Conservation (phyloP, 2,113 vertebrate genomes). For the Petromus typicus region DNA sequence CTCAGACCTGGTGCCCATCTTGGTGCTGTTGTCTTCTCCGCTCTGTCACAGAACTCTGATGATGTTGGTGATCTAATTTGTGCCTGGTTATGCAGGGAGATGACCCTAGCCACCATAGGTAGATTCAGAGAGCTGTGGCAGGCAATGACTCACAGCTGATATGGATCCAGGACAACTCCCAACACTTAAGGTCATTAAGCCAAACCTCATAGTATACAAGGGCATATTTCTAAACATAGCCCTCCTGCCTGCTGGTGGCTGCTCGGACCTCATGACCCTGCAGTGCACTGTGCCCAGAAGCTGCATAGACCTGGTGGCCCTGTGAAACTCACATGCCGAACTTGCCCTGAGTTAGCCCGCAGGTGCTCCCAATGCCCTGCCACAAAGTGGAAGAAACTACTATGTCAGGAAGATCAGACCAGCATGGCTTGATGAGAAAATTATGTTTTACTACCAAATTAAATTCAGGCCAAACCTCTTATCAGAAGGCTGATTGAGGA, state of each 20-base stretch:
- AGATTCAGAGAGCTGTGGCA: no score
- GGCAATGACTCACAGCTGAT: background rate
- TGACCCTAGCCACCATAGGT: background rate
- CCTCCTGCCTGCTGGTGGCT: background rate
- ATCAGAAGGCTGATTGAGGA: background rate
- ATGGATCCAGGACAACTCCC: background rate
- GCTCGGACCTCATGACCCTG: fast-evolving
- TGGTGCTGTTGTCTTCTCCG: fast-evolving
- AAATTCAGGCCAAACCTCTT: background rate
- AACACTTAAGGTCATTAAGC: background rate
- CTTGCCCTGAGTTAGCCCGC: background rate
- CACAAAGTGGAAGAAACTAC: background rate
- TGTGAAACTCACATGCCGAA: no score
- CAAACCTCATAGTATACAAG: background rate
- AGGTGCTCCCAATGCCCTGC: background rate
- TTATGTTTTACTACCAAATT: background rate
- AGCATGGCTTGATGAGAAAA: background rate
- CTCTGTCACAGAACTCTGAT: background rate
- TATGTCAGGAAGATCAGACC: background rate
- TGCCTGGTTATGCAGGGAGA: background rate
- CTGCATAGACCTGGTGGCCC: background rate
- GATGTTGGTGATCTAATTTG: background rate
- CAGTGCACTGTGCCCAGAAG: background rate
- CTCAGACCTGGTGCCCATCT: no score
- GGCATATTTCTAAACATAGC: background rate